Conservation (phyloP, 2,888 invertebrate genomes). For the Tupiocoris notatus region DNA sequence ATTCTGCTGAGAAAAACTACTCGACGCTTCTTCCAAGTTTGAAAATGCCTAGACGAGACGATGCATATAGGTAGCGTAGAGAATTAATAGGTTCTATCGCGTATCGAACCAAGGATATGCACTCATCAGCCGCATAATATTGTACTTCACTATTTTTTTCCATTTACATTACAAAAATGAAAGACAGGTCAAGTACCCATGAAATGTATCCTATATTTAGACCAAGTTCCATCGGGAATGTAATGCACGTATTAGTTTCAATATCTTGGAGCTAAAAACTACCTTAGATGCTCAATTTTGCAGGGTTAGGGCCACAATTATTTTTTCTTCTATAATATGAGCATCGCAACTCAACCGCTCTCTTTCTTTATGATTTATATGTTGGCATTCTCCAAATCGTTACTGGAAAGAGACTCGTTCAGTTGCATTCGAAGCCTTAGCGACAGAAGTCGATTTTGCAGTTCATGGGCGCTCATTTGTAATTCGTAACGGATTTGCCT, state of each 20-base stretch:
- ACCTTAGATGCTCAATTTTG: too few relatives aligned
- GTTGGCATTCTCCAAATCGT: constrained; percentile 11
- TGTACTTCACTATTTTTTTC: not conserved
- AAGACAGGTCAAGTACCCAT: constrained; percentile 11
- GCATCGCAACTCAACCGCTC: too few relatives aligned
- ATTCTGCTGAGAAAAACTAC: too few relatives aligned
- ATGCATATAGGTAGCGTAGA: too few relatives aligned
- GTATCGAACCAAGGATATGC: too few relatives aligned
- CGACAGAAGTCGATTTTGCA: constrained; percentile 32
- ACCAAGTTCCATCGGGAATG: not conserved
- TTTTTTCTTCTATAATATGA: too few relatives aligned
- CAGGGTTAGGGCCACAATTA: too few relatives aligned
- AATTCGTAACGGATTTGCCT: constrained; percentile 34
- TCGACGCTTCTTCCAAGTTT: too few relatives aligned
- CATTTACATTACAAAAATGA: constrained; percentile 18
- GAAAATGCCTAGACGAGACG: too few relatives aligned
- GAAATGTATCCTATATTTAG: not conserved
- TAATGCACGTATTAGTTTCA: not conserved
- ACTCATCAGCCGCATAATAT: not conserved
- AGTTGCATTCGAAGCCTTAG: constrained; percentile 31
- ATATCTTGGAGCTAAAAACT: too few relatives aligned
- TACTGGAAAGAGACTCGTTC: constrained; percentile 4
- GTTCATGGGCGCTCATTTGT: constrained; percentile 38
- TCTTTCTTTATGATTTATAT: not conserved
- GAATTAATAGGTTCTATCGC: too few relatives aligned